Evolutionary conservation across 2,888 invertebrate species (phyloP), one percentile per base, ranked within the genome.

Genomic region (Cabera pusaria): DNA sequence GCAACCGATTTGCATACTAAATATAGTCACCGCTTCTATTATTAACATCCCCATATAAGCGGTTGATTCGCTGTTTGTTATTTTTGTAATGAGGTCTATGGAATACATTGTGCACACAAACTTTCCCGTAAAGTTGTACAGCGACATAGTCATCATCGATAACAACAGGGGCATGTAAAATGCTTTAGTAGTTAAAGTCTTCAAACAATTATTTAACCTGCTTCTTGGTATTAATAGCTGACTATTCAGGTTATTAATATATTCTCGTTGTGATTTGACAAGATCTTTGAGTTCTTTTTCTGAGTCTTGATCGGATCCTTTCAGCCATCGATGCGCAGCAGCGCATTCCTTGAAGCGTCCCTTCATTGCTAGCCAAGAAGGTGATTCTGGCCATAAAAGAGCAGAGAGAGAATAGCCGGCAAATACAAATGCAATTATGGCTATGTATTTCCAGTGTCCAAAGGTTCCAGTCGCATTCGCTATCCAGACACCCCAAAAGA

Each of bases 11-110:
- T 26, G 46, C 62, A 62, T 61, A 21, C 59, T 58, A 1, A 53
- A 47, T 27, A 72, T 59, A 8, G 72, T 69, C 0, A 72, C 51
- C 2, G 62, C 65, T 26, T 72, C 70, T 31, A 72, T 49, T 32
- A 70, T 63, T 5, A 72, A 38, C 70, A 72, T 71, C 6, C 64
- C 66, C n/a, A 45, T 11, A 21, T 65, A 60, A 1, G 65, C 61
- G 0, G 51, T 35, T 1, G 47, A 28, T 23, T 63, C 57, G 34
- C 29, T 52, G 7, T 44, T 18, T 5, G 57, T 54, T 12, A 63
- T 57, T 35, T 54, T 43, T 10, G 54, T 59, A 3, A 58, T 43
- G 5, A 56, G 35, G 6, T 54, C 44, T 28, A 46, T 37, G 19
- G 36, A 48, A 37, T 43, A 41, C 41, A 41, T 41, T 26, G 41